Base-by-base conservation (phyloP, 2,888 invertebrate genomes). In the Oxytorus armatus region DNA sequence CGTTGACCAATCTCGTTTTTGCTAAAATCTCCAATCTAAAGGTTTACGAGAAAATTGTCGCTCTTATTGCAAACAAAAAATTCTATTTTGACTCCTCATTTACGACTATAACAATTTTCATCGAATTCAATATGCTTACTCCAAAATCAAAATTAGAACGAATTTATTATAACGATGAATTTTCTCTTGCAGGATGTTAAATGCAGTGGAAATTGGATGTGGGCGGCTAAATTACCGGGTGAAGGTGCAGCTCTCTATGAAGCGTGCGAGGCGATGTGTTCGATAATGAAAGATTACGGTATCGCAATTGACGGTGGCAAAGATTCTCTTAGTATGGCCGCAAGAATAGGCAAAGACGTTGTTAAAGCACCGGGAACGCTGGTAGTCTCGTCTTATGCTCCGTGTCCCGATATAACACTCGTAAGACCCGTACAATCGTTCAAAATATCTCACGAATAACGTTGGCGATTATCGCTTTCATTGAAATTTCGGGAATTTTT, bases 161-260 rank as follows among this genome's bases (percentile, higher is more conserved):
- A 21, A 11, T 53, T 53, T 47, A 11, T 57, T 11, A 23, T 23
- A n/a, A 29, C 0, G 8, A 51, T 14, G 3, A 4, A 69, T 59
- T 3, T 57, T 77, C 69, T 49, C n/a, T 78, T 83, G 8, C 93
- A 96, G 92, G 99, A 99, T 92, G 96, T 99, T 0, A 99, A 99
- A 92, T 99, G 99, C 91, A 98, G 98, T 47, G 99, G 98, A n/a
- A 99, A 99, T 92, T 99, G 99, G 99, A 99, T 99, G 99, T 99
- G 99, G 99, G 96, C 98, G 0, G 99, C 99, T 10, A 99, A 99
- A 93, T 93, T 98, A 16, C 96, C 96, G 0, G 97, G 96, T 0
- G 99, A 98, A 91, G 99, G 99, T 0, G 97, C 97, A 1, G 95
- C 96, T 14, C 93, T 99, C 25, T 96, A 96, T 82, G 95, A 95